Evolutionary conservation across 1,140 invertebrate species (phyloP).

Genomic region (Idris sp.): DNA sequence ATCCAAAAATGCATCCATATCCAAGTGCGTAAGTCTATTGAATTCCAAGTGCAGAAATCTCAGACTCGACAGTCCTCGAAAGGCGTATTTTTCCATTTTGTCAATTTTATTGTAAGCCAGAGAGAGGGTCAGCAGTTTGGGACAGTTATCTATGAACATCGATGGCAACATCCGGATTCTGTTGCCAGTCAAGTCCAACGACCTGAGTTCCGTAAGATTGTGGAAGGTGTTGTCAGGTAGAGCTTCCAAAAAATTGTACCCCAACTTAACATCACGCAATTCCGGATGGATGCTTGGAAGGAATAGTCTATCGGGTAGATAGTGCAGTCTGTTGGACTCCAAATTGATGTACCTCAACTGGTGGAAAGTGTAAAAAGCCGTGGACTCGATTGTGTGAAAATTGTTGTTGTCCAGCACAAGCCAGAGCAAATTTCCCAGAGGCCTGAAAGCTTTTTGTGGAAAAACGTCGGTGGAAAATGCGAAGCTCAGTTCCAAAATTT

Average conservation of each 20-base stretch:
- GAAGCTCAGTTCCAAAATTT: slow-evolving; percentile 91
- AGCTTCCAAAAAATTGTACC: slow-evolving; percentile 85
- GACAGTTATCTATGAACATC: slow-evolving; percentile 70
- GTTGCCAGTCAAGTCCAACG: slow-evolving; percentile 74
- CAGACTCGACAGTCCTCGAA: slow-evolving; percentile 79
- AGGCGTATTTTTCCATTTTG: slow-evolving; percentile 84
- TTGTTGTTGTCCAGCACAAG: slow-evolving; percentile 93
- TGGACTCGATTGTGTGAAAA: slow-evolving; percentile 83
- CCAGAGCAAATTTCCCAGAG: slow-evolving; percentile 87
- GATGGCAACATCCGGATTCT: slow-evolving; percentile 67
- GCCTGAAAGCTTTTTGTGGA: slow-evolving; percentile 84
- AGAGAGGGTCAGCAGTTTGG: slow-evolving; percentile 73
- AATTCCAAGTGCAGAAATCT: slow-evolving; percentile 75
- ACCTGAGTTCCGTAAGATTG: slow-evolving; percentile 77
- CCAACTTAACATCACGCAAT: slow-evolving; percentile 84
- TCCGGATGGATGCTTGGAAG: slow-evolving; percentile 84
- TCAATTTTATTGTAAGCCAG: slow-evolving; percentile 81
- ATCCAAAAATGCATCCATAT: slow-evolving; percentile 71
- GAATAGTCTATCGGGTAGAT: slow-evolving; percentile 83
- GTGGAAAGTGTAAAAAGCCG: slow-evolving; percentile 82
- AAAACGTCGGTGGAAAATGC: slow-evolving; percentile 88
- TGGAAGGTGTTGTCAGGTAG: slow-evolving; percentile 87
- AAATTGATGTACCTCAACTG: slow-evolving; percentile 90
- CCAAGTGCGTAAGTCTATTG: slow-evolving; percentile 69
- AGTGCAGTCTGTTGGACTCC: slow-evolving; percentile 87